Evolutionary conservation across 2,888 invertebrate species (phyloP).

Genomic region (Tinea trinotella): DNA sequence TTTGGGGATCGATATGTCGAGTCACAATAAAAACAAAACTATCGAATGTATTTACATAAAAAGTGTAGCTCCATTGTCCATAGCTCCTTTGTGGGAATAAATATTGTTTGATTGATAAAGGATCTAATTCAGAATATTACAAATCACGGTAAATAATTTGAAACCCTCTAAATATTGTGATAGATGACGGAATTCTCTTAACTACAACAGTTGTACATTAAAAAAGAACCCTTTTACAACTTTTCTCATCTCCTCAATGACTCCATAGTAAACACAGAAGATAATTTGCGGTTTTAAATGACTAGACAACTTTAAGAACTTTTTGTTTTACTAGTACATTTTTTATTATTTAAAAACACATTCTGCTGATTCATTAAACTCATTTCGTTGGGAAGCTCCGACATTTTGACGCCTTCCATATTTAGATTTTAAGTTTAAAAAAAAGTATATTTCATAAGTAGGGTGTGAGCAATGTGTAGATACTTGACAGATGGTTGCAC

Average conservation of each 20-base stretch:
- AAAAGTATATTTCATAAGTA: constrained; percentile 3
- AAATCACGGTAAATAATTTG: not conserved
- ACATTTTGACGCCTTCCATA: not conserved
- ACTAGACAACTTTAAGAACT: constrained; percentile 6
- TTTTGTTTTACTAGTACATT: constrained; percentile 1
- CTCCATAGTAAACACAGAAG: not conserved
- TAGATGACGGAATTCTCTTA: not conserved
- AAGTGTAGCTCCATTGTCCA: no score
- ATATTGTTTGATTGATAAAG: not conserved
- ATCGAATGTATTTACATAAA: no score
- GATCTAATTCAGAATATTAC: not conserved
- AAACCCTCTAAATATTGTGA: not conserved
- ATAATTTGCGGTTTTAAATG: constrained; percentile 8
- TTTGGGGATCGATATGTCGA: no score
- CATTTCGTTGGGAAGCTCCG: not conserved
- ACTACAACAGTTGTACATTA: not conserved
- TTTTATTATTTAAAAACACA: no score
- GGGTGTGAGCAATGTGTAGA: constrained; percentile 1
- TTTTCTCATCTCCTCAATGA: constrained; percentile 13
- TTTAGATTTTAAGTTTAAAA: not conserved
- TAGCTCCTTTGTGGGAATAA: no score
- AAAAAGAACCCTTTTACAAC: constrained; percentile 1
- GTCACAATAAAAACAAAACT: no score
- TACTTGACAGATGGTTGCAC: not conserved
- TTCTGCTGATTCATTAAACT: not conserved